Evolutionary conservation across 2,888 invertebrate genomes (phyloP), one percentile per base, ranked within the genome.

Genomic region (Cylindroiulus punctatus): DNA sequence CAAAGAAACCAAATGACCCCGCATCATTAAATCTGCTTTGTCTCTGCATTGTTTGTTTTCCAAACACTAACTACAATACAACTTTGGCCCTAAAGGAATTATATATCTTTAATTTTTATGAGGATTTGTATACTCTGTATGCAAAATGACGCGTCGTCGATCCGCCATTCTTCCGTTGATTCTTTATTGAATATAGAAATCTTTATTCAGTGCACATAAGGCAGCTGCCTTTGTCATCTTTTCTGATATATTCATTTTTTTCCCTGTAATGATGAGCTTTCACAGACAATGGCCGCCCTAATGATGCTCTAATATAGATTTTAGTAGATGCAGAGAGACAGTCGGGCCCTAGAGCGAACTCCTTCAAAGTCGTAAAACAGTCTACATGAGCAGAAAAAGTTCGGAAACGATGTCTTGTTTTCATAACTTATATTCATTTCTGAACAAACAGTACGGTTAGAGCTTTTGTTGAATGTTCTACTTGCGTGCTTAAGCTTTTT

Each of bases 141-240:
- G 65, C 65, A 65, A 65, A 65, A 65, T 26, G 22, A 65, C 22
- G 22, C 26, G 10, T 26, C 65, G 65, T 12, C 4, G 65, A 22
- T 65, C 65, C 65, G 5, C 22, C 82, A 36, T 36, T 36, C 36
- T n/a, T 40, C 36, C n/a, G 19, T 82, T 82, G 40, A 36, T 8
- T 14, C 82, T 82, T 82, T 82, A 82, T 82, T 82, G 82, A 82
- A 65, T 26, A 65, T 82, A 36, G 40, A 36, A 82, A 82, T 82
- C 22, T 42, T 36, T 82, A 82, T 82, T 82, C 82, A 82, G 82
- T 82, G 47, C 47, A 84, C 84, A 84, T 32, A 44, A 84, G 44
- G 47, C 84, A 84, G 84, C 42, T 84, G 84, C 42, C 26, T 30
- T 84, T 84, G 84, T 84, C 84, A 84, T 84, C 40, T 84, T 47